Conservation (phyloP, 2,888 invertebrate species). For the Acleris laterana region DNA sequence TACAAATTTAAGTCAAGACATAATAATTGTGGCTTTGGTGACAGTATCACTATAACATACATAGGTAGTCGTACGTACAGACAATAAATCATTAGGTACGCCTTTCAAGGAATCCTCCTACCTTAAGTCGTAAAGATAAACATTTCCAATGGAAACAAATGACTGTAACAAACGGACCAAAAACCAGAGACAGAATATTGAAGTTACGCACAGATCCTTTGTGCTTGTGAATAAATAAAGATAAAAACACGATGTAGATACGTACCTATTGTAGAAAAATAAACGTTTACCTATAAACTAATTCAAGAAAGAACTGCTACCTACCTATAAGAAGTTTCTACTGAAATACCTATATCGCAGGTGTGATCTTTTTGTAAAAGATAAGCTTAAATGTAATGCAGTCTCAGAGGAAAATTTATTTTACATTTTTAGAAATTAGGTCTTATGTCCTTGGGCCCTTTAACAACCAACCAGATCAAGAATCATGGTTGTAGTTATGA, state of each 20-base stretch:
- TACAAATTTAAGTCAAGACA: background rate
- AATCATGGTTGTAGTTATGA: too few relatives aligned
- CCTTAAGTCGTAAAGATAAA: conserved; percentile 33
- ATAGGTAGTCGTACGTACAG: conserved; percentile 7
- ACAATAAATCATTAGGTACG: conserved; percentile 28
- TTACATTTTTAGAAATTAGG: too few relatives aligned
- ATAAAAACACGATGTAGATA: background rate
- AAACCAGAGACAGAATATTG: conserved; percentile 13
- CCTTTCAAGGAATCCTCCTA: conserved; percentile 29
- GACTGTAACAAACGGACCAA: conserved; percentile 11
- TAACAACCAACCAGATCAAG: too few relatives aligned
- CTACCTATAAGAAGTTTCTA: too few relatives aligned
- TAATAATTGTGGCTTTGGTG: conserved; percentile 1
- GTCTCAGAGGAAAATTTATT: too few relatives aligned
- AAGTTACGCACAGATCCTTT: background rate
- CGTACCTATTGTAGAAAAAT: background rate
- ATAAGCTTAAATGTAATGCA: too few relatives aligned
- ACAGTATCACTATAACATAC: background rate
- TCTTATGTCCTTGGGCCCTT: too few relatives aligned
- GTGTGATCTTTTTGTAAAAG: too few relatives aligned
- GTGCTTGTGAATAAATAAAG: background rate
- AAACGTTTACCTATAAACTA: too few relatives aligned
- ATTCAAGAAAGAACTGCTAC: too few relatives aligned
- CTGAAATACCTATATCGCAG: too few relatives aligned
- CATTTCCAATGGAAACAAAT: conserved; percentile 31